Evolutionary conservation across 2,797 vertebrate genomes (phyloP).

Genomic region (Eleutherodactylus coqui): DNA sequence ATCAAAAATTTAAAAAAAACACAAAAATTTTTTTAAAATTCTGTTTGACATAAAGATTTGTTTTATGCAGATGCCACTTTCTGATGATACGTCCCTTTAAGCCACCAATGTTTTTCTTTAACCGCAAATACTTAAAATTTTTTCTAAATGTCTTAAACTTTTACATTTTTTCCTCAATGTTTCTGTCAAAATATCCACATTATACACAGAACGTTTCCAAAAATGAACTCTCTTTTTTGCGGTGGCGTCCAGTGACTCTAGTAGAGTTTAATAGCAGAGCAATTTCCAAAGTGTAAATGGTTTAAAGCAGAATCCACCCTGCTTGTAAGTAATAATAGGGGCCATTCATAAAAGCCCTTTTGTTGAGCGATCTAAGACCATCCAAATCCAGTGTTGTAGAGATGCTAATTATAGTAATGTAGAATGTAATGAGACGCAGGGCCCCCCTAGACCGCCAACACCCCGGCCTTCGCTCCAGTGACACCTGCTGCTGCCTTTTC

Average conservation of each 20-base stretch:
- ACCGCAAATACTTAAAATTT: too few relatives aligned
- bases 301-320: background rate
- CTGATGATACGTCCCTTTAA: too few relatives aligned
- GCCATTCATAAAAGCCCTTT: slow-evolving; percentile 43
- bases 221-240: background rate
- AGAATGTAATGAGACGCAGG: slow-evolving; percentile 45
- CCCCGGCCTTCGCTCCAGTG: slow-evolving; percentile 41
- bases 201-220: background rate
- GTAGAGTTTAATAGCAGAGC: slow-evolving; percentile 4
- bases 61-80: too few relatives aligned
- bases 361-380: slow-evolving; percentile 45
- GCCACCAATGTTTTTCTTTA: background rate
- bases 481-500: slow-evolving; percentile 75
- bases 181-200: background rate
- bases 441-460: slow-evolving; percentile 9
- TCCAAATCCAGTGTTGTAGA: slow-evolving; percentile 52
- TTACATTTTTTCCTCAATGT: background rate
- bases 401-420: slow-evolving; percentile 61
- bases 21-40: too few relatives aligned
- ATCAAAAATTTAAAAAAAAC: too few relatives aligned
- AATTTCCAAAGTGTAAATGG: background rate
- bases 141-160: background rate
- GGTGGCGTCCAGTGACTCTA: background rate
- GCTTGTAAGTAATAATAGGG: slow-evolving; percentile 24
- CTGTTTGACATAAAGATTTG: too few relatives aligned